Conservation (phyloP, 2,797 vertebrate species). For the Anguilla pacifica region DNA sequence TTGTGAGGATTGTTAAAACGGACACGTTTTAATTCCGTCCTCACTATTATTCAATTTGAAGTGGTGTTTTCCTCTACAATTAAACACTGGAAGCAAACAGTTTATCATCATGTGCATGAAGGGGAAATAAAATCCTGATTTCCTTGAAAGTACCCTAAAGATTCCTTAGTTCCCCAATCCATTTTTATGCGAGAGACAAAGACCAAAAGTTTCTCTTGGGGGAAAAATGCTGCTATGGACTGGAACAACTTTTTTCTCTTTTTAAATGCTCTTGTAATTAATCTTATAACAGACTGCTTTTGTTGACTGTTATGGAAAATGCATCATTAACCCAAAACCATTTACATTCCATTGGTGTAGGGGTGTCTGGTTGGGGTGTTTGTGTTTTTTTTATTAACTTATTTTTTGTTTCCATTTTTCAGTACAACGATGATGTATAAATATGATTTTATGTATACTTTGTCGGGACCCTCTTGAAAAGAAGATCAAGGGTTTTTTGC, state of each 20-base stretch:
- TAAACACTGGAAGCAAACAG: neutral
- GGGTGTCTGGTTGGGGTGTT: neutral
- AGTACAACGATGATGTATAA: neutral
- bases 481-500: neutral
- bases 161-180: conserved; percentile 12
- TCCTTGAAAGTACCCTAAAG: conserved; percentile 1
- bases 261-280: neutral
- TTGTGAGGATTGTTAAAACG: no score
- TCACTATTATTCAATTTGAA: no score
- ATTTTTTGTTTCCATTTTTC: neutral
- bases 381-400: neutral
- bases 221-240: neutral
- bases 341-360: neutral
- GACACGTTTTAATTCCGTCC: no score
- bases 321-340: neutral
- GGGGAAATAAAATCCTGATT: conserved; percentile 11
- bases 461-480: neutral
- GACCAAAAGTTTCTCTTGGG: neutral
- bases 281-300: neutral
- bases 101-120: neutral
- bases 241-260: neutral
- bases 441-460: neutral
- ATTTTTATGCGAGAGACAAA: conserved; percentile 35
- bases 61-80: neutral
- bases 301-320: neutral